Evolutionary conservation across 1,140 invertebrate genomes (phyloP).

Genomic region (Bombus pascuorum): DNA sequence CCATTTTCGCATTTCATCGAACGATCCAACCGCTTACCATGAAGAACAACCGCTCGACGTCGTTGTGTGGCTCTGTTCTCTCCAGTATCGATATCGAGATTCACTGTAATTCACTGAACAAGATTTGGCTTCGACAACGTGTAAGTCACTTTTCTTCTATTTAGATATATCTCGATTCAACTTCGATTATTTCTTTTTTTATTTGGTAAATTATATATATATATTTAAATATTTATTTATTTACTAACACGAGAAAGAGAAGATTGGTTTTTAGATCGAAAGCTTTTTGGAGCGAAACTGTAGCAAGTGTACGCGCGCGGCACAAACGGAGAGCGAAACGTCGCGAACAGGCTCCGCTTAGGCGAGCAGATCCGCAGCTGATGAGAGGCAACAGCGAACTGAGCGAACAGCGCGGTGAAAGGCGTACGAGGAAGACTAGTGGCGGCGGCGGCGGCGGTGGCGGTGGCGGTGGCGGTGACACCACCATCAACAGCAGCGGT

Average conservation of each 20-base stretch:
- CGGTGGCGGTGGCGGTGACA: neutral
- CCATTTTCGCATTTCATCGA: neutral
- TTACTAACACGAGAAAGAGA: neutral
- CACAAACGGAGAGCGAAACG: neutral
- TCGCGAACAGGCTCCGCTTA: neutral
- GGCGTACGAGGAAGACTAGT: slow-evolving; percentile 66
- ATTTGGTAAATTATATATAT: too few relatives aligned
- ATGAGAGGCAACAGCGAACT: slow-evolving; percentile 75
- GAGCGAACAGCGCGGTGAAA: slow-evolving; percentile 73
- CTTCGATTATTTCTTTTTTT: too few relatives aligned
- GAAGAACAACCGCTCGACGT: slow-evolving; percentile 3
- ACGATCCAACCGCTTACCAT: slow-evolving; percentile 24
- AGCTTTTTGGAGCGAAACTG: neutral
- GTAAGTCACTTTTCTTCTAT: neutral
- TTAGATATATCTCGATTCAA: neutral
- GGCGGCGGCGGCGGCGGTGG: slow-evolving; percentile 34
- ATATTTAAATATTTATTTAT: too few relatives aligned
- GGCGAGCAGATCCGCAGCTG: slow-evolving; percentile 63
- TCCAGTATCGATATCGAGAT: neutral
- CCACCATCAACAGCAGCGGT: slow-evolving; percentile 21
- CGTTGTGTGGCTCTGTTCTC: neutral
- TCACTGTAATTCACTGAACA: neutral
- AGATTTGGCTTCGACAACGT: too few relatives aligned
- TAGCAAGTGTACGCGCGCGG: neutral
- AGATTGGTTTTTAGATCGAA: neutral